These are phyloP conservation scores for Neotragus pygmaeus DNA, from an alignment of 2,113 vertebrate genomes.

Conservation along the genomic window DNA sequence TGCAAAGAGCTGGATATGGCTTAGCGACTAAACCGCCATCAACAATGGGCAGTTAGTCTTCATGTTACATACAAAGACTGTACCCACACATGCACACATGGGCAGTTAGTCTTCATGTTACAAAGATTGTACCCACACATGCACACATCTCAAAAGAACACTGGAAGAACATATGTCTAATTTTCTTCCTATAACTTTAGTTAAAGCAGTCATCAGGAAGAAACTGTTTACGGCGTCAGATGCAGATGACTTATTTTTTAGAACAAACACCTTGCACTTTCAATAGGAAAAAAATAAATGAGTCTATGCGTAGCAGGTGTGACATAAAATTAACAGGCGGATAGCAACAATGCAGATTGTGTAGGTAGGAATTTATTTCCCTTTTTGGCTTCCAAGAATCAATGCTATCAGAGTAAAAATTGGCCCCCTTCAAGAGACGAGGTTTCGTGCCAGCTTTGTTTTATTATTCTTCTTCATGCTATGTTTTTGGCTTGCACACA, in stretches of 20 bases:
- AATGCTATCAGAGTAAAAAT: neutral
- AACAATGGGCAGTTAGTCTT: neutral
- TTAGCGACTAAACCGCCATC: neutral
- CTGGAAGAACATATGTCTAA: neutral
- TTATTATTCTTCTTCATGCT: neutral
- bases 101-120: neutral
- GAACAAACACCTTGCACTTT: slow-evolving; percentile 14
- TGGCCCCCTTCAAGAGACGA: neutral
- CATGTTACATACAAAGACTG: neutral
- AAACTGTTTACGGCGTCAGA: neutral
- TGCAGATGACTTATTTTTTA: slow-evolving; percentile 43
- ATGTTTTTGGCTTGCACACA: slow-evolving; percentile 50
- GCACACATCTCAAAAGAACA: neutral
- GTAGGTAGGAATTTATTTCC: slow-evolving; percentile 22
- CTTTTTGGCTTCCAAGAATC: neutral
- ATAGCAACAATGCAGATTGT: neutral
- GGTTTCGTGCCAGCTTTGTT: neutral
- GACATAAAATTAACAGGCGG: neutral
- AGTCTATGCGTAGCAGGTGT: neutral
- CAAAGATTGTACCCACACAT: neutral
- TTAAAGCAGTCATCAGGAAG: neutral
- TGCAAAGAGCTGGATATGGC: neutral
- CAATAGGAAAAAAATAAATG: neutral
- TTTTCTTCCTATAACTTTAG: neutral
- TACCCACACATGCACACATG: too few relatives aligned